Conservation (phyloP, 2,888 invertebrate genomes). For the Loripinus fragilis region DNA sequence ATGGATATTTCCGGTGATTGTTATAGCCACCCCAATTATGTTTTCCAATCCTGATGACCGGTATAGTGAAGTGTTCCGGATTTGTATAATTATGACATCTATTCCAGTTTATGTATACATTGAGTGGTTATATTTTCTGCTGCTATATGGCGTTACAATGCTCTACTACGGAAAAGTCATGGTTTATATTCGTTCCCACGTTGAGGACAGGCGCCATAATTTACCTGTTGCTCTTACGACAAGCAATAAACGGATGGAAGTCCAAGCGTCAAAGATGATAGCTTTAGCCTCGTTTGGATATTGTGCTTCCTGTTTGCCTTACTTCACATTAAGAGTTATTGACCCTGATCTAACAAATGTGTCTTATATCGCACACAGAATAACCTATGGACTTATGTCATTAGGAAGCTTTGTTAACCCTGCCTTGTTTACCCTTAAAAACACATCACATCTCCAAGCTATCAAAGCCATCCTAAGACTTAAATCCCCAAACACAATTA, state of each 20-base stretch:
- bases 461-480: neutral
- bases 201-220: neutral
- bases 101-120: neutral
- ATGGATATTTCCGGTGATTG: neutral
- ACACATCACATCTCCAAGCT: neutral
- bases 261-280: neutral
- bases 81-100: neutral
- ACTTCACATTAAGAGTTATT: conserved; percentile 2
- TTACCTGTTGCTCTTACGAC: neutral
- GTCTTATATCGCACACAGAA: neutral
- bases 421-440: neutral
- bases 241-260: neutral
- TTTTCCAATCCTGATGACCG: conserved; percentile 12
- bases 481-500: neutral
- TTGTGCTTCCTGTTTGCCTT: neutral
- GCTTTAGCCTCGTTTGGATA: conserved; percentile 1
- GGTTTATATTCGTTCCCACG: neutral
- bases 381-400: neutral
- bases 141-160: neutral
- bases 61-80: neutral
- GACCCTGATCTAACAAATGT: neutral
- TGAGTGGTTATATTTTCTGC: conserved; percentile 4
- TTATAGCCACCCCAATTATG: neutral
- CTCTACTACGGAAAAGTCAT: neutral
- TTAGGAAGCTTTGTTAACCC: conserved; percentile 9